Evolutionary conservation across 2,888 invertebrate species (phyloP), one percentile per base, ranked within the genome.

Genomic region (Dendrolimus pini): DNA sequence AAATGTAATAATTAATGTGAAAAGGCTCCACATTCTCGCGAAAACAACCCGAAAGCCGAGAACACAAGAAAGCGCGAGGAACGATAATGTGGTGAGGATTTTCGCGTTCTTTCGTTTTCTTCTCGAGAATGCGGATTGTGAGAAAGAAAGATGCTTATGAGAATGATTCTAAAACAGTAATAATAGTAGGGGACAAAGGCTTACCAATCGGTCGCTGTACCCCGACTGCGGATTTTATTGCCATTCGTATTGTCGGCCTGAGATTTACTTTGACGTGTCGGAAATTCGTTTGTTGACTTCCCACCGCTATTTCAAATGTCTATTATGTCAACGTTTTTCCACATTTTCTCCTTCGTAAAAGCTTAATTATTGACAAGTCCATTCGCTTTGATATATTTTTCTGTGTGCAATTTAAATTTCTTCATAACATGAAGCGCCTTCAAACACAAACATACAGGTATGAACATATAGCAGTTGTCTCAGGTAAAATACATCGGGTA

Each of bases 261-360:
- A 88, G 88, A 87, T 88, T 89, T 89, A 85, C 83, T 84, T 83
- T 87, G 89, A 89, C 88, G 78, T 79, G 81, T 85, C 71, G 86
- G 78, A 81, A 87, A 85, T 88, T 83, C 85, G 87, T 81, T 84
- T 83, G 85, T 84, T 83, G 82, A 80, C 82, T 83, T 77, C 71
- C 82, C 77, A 74, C 73, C 70, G 75, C 72, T 73, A 79, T 80
- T 78, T 64, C 70, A 66, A 68, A 66, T 71, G 72, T 72, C 74
- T 77, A 72, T 75, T 74, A 75, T 74, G 70, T 69, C 62, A 69
- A 66, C 66, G 65, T 62, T 66, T 74, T 71, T 70, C 59, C 53
- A 64, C 72, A 67, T 72, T 76, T 73, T 53, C 72, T 71, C 71
- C 65, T 61, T 65, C 67, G 62, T 62, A 63, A 65, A 64, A 67